Base-by-base conservation (phyloP, 2,113 vertebrate species). In the Callorhinus ursinus region DNA sequence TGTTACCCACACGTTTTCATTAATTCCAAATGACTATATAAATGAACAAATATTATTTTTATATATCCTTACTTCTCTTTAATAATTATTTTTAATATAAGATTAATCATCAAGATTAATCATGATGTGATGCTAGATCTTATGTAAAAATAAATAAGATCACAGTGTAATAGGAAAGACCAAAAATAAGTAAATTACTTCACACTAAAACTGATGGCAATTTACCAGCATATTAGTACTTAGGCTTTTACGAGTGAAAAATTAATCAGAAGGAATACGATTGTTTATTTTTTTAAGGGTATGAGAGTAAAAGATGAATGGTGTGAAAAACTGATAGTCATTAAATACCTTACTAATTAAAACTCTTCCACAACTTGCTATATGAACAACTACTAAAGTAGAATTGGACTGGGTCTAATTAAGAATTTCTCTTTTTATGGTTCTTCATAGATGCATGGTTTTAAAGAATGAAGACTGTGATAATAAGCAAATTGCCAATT, bases 171-270 rank as follows among this genome's bases (percentile, higher is more conserved):
- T 67, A 51, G 21, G 33, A 81, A 93, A 89, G 8, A 65, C 7
- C 11, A 77, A 85, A 92, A 59, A 26, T 88, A 63, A 65, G 11
- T 74, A 91, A 79, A 46, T 95, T 77, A 71, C 85, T 97, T 94
- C n/a, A 86, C 16, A 57, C 7, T 4, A 95, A 96, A 55, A 61
- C 31, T 79, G 5, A 69, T 84, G 53, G 21, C 18, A 79, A 46
- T 93, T 95, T 67, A 63, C 26, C 10, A 92, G 63, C 6, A 96
- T 18, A 79, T 88, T 85, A 82, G 26, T 22, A 42, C 14, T 36
- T 76, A 67, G 79, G 9, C 19, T 84, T 92, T 96, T 89, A 91
- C 39, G 69, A 95, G 21, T 89, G 26, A 96, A 36, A 95, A 63
- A 90, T 76, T 90, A 81, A 74, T 94, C 46, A 87, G 39, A 77